Evolutionary conservation across 1,140 invertebrate species (phyloP).

Genomic region (Drosophila azteca): DNA sequence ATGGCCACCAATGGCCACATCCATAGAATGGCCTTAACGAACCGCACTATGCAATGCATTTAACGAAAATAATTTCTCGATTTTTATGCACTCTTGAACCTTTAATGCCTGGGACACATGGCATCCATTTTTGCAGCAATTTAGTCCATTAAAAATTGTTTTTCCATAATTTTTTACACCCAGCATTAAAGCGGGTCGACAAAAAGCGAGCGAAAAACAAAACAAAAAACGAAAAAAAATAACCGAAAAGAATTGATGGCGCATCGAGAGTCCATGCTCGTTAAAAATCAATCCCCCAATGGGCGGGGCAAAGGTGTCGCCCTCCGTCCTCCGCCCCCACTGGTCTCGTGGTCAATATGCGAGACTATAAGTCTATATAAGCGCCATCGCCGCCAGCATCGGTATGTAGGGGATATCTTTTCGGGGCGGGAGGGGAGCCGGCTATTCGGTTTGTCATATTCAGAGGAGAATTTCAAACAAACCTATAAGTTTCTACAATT

Average conservation of each 20-base stretch:
- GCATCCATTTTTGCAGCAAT: constrained; percentile 50
- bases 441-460: too few relatives aligned
- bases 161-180: constrained; percentile 71
- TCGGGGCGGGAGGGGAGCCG: constrained; percentile 13
- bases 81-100: constrained; percentile 63
- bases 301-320: constrained; percentile 68
- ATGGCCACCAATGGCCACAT: too few relatives aligned
- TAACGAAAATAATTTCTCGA: constrained; percentile 47
- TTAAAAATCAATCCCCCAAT: constrained; percentile 80
- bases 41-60: constrained; percentile 15
- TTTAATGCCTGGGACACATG: constrained; percentile 57
- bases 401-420: constrained; percentile 54
- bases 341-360: constrained; percentile 66
- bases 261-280: constrained; percentile 57
- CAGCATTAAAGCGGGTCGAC: constrained; percentile 34
- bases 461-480: too few relatives aligned
- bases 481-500: too few relatives aligned
- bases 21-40: too few relatives aligned
- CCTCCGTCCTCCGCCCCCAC: constrained; percentile 2
- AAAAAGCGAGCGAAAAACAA: constrained; percentile 16
- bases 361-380: constrained; percentile 75
- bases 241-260: constrained; percentile 38
- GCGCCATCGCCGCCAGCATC: constrained; percentile 27
- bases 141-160: constrained; percentile 73
- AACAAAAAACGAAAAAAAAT: constrained; percentile 17